These are phyloP conservation scores for Trichonephila inaurata DNA, from an alignment of 1,140 invertebrate genomes.

Conservation along the genomic window DNA sequence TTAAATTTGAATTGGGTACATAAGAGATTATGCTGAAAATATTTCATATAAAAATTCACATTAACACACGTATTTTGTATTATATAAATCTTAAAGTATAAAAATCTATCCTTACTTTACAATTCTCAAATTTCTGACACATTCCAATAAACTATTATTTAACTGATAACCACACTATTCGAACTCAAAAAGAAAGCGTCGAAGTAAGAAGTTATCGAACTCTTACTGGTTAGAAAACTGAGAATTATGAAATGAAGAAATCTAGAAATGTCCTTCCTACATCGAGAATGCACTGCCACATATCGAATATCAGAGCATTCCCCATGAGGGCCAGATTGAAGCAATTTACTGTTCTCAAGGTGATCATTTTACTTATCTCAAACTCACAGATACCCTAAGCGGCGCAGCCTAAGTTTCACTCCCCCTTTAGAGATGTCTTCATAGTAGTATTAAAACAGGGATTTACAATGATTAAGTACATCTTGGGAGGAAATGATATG, in stretches of 20 bases:
- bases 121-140: too few relatives aligned
- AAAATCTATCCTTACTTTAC: too few relatives aligned
- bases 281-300: conserved; percentile 15
- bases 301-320: conserved; percentile 27
- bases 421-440: conserved; percentile 58
- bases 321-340: conserved; percentile 20
- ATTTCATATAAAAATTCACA: too few relatives aligned
- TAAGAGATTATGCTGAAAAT: too few relatives aligned
- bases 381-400: conserved; percentile 39
- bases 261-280: conserved; percentile 11
- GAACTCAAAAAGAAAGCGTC: not conserved
- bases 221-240: not conserved
- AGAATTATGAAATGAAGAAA: conserved; percentile 16
- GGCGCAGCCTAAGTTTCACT: not conserved
- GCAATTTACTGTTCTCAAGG: conserved; percentile 52
- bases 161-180: not conserved
- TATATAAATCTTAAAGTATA: too few relatives aligned
- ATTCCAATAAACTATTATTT: too few relatives aligned
- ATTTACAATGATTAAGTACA: conserved; percentile 60
- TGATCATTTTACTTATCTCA: conserved; percentile 62
- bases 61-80: too few relatives aligned
- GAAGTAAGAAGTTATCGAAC: not conserved
- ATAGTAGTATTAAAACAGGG: conserved; percentile 61
- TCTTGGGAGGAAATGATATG: not conserved
- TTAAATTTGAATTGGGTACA: too few relatives aligned